Conservation (phyloP, 1,140 invertebrate genomes). For the Spodoptera litura region DNA sequence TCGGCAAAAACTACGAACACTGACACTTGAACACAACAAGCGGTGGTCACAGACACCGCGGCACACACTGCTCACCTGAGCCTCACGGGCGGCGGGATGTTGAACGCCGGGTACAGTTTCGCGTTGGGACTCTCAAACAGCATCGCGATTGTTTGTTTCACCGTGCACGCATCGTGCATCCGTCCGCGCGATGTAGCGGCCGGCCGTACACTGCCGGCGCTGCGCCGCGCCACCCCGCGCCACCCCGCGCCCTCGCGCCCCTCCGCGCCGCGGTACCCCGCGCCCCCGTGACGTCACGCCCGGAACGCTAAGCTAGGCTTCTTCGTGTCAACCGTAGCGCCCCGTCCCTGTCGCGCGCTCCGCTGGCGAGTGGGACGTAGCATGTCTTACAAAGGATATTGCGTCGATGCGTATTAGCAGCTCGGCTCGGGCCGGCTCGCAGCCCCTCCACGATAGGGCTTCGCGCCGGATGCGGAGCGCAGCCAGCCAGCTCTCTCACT, state of each 20-base stretch:
- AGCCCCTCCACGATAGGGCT: constrained; percentile 33
- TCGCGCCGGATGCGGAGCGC: constrained; percentile 30
- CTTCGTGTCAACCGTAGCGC: constrained; percentile 37
- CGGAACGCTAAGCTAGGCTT: constrained; percentile 61
- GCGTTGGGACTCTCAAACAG: constrained; percentile 84
- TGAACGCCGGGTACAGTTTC: constrained; percentile 84
- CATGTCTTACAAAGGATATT: constrained; percentile 46
- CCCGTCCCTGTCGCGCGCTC: constrained; percentile 33
- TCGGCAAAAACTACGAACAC: constrained; percentile 62
- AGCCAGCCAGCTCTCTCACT: neutral
- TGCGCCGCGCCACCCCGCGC: constrained; percentile 59
- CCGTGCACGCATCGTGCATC: constrained; percentile 77
- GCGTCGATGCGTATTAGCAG: constrained; percentile 48
- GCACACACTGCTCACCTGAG: constrained; percentile 76
- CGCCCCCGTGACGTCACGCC: constrained; percentile 62
- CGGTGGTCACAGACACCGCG: constrained; percentile 38
- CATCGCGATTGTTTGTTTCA: constrained; percentile 80
- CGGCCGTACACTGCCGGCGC: constrained; percentile 75
- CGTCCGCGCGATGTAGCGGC: constrained; percentile 69
- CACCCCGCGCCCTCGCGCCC: constrained; percentile 47
- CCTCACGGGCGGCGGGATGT: constrained; percentile 83
- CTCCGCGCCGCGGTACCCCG: constrained; percentile 44
- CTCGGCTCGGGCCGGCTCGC: constrained; percentile 5
- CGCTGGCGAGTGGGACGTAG: constrained; percentile 10
- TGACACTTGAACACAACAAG: constrained; percentile 59